Base-by-base conservation (phyloP, 2,888 invertebrate species). In the Agrotis puta region DNA sequence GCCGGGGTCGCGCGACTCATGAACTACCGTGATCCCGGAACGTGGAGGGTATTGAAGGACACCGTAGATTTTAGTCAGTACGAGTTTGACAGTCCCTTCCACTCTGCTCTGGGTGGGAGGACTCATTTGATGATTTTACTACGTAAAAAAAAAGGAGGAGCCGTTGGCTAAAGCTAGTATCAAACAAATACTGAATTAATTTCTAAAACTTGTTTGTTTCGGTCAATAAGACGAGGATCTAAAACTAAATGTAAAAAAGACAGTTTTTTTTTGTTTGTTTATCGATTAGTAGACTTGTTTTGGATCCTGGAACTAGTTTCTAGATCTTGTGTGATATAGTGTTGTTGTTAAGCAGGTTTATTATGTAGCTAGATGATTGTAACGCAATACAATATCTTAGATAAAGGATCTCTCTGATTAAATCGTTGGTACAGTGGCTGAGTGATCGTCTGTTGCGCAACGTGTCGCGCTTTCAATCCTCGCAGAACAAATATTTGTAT, bases 251-350 rank as follows among this genome's bases (percentile, higher is more conserved):
- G 14, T 20, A 48, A 61, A 45, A 33, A 14, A 43, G 5, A 66
- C 27, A 53, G 20, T n/a, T 11, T 1, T 56, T 50, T 73, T 59
- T 76, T 67, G 6, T 20, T 24, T 68, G 24, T 16, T n/a, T 47
- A 5, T 13, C 9, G 16, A 45, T 69, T 61, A 9, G 56, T 39
- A 56, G 68, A 74, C 74, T 54, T 39, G 61, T 68, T 68, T 61
- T n/a, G 24, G 50, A 76, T 61, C n/a, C 33, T 62, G 45, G 45
- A 74, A 62, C 69, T 14, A 51, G 69, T 62, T 76, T 45, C 16
- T 2, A 70, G 57, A 65, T 57, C 7, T 65, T 45, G n/a, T 13
- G 7, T 18, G 14, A 20, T 64, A 74, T 74, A 57, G 33, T 65
- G 18, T 18, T 58, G 2, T n/a, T 13, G 22, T 14, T 57, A 4